phyloP scores from a whole-genome alignment of 2,888 invertebrate species.

The Idaea dimidiata region DNA sequence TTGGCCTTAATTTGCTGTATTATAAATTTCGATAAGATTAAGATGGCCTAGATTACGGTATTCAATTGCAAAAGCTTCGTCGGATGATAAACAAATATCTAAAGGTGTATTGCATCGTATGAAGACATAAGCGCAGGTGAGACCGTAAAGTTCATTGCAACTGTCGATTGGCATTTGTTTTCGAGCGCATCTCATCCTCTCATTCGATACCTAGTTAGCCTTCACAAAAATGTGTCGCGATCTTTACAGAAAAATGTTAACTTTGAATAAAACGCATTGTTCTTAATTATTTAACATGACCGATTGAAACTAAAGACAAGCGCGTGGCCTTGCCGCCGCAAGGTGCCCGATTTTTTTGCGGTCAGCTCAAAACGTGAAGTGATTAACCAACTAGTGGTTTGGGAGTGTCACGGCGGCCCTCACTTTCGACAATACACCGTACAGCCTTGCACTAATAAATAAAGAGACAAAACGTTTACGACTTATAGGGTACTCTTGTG shows the following conservation, averaged over 20 bases:
- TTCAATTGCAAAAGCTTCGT: constrained; percentile 18
- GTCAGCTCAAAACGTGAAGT: constrained; percentile 62
- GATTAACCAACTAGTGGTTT: constrained; percentile 57
- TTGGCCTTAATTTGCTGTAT: constrained; percentile 52
- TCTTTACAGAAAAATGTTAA: constrained; percentile 39
- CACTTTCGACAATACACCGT: constrained; percentile 50
- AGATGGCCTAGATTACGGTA: constrained; percentile 7
- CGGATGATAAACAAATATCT: constrained; percentile 24
- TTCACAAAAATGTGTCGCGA: constrained; percentile 63
- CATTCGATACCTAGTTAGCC: constrained; percentile 63
- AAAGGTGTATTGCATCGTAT: constrained; percentile 30
- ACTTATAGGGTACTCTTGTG: constrained; percentile 19
- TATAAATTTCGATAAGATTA: constrained; percentile 39
- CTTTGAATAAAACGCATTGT: constrained; percentile 38
- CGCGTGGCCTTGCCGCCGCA: constrained; percentile 58
- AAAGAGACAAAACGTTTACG: constrained; percentile 24
- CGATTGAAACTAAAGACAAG: constrained; percentile 60
- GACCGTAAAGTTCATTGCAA: constrained; percentile 55
- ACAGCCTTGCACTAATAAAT: constrained; percentile 44
- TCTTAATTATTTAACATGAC: constrained; percentile 56
- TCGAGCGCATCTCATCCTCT: constrained; percentile 70
- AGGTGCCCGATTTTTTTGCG: constrained; percentile 73
- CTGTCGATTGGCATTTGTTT: constrained; percentile 64
- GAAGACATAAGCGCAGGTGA: constrained; percentile 34
- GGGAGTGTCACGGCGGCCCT: constrained; percentile 50